Evolutionary conservation across 2,113 vertebrate genomes (phyloP).

Genomic region (Anhinga anhinga): DNA sequence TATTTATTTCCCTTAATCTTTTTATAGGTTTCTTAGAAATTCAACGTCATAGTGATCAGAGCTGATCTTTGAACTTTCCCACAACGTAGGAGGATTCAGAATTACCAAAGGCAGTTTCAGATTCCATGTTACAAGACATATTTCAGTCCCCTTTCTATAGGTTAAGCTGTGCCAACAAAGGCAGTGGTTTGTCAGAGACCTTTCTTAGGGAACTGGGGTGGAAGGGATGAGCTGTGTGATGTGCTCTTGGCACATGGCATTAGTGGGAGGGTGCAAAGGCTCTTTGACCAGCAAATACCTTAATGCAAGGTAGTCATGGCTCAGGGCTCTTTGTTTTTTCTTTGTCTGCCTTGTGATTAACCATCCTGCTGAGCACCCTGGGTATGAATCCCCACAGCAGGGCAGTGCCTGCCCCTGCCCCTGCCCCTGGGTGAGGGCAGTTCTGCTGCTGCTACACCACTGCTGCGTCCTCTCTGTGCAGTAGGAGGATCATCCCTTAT

Average conservation of each 20-base stretch:
- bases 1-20: slow-evolving; percentile 1
- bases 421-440: not conserved
- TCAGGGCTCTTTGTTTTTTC: not conserved
- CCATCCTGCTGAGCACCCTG: not conserved
- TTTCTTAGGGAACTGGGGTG: not conserved
- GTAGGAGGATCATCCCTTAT: not conserved
- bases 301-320: not conserved
- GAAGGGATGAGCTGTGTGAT: not conserved
- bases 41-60: not conserved
- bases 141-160: not conserved
- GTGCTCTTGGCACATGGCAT: not conserved
- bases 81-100: not conserved
- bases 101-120: not conserved
- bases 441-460: not conserved
- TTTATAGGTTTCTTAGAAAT: not conserved
- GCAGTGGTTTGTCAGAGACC: not conserved
- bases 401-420: not conserved
- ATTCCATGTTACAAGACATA: not conserved
- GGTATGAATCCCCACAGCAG: not conserved
- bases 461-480: not conserved
- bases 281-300: not conserved
- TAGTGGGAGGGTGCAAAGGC: not conserved
- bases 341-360: too few species aligned
- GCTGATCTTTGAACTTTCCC: slow-evolving; percentile 7
- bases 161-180: not conserved